Evolutionary conservation across 2,888 invertebrate species (phyloP).

Genomic region (Chaitophorus viminalis): DNA sequence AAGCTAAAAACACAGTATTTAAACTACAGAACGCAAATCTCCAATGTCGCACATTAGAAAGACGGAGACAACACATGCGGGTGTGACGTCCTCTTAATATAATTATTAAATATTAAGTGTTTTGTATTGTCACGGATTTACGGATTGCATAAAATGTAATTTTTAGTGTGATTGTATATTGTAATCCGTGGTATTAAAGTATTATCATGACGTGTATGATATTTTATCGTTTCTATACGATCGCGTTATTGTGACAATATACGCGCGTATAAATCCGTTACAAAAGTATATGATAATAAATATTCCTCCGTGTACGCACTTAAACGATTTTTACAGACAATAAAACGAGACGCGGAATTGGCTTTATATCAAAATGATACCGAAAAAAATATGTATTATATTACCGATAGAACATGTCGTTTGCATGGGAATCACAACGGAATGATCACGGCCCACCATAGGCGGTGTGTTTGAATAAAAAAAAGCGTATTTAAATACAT

Average conservation of each 20-base stretch:
- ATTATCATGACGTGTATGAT: neutral
- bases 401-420: constrained; percentile 36
- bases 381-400: constrained; percentile 34
- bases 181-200: too few relatives aligned
- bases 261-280: neutral
- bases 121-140: neutral
- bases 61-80: too few relatives aligned
- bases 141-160: neutral
- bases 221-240: neutral
- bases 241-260: constrained; percentile 3
- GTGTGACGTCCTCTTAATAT: too few relatives aligned
- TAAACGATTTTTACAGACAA: constrained; percentile 18
- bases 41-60: too few relatives aligned
- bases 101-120: neutral
- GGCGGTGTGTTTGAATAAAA: neutral
- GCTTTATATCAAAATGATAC: constrained; percentile 10
- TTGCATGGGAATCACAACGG: constrained; percentile 35
- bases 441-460: constrained; percentile 32
- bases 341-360: constrained; percentile 19
- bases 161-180: too few relatives aligned
- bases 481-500: neutral
- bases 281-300: neutral
- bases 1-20: too few relatives aligned
- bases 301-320: neutral
- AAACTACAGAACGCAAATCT: too few relatives aligned